Evolutionary conservation across 53 echinoderm and acorn worm species (phyloP), one percentile per base, ranked within the genome.

Genomic region (Crossaster papposus): DNA sequence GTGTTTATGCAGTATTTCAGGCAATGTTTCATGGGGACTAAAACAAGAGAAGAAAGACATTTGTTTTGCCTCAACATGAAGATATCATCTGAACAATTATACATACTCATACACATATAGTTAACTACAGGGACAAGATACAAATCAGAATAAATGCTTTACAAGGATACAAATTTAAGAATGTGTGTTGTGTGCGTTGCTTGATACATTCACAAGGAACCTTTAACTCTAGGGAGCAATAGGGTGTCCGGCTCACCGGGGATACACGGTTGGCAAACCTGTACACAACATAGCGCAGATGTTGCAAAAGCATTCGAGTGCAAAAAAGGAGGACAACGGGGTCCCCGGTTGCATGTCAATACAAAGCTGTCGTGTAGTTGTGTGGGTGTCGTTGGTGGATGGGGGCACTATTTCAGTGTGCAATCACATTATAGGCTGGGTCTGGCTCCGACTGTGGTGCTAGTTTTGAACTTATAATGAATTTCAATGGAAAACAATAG

Each of bases 1-100:
- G 55, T 80, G 80, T 53, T 53, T 53, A 30, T 80, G 62, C 30
- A 80, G 55, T 80, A 80, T 80, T 55, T n/a, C 54, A 54, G 54
- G 24, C 30, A 80, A 13, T 30, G 54, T 54, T 80, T 80, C 80
- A 54, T 80, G 80, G 18, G 80, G 54, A 80, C 80, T 80, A 80
- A 72, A 14, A 72, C 2, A 72, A 72, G 29, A 72, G 72, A 30
- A 24, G 30, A 30, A 72, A 72, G 29, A 30, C n/a, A n/a, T 28
- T 17, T 72, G 72, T 72, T 72, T 72, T 72, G 72, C 72, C 29
- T 72, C 72, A 72, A 72, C 72, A 72, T n/a, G n/a, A n/a, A n/a
- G n/a, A n/a, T 72, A 72, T 72, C 29, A 72, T 30, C 29, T 72
- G 72, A 72, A 72, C 72, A 72, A 72, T 72, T 72, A 30, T 30